These are phyloP conservation scores for Chionodraco myersi DNA, from an alignment of 2,113 vertebrate genomes.

Conservation along the genomic window DNA sequence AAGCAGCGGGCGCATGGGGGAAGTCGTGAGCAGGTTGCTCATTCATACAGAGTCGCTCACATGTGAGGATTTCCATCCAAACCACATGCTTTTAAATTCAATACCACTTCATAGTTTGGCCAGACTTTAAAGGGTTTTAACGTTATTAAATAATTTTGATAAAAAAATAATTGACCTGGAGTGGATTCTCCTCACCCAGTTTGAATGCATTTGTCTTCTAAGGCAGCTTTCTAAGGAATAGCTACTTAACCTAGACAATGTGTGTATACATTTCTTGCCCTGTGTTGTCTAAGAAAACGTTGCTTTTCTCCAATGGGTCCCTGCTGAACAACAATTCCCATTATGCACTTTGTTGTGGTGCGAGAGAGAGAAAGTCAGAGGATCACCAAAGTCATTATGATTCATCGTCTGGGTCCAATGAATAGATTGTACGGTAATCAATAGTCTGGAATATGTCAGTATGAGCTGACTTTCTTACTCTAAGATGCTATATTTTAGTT, in stretches of 20 bases:
- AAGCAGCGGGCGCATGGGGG: conserved; percentile 23
- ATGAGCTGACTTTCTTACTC: background rate
- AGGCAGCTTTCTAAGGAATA: too few relatives aligned
- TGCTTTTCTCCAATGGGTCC: too few relatives aligned
- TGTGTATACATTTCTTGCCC: too few relatives aligned
- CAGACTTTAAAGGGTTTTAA: background rate
- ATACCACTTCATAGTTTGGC: background rate
- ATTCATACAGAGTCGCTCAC: conserved; percentile 19
- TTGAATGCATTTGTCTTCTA: too few relatives aligned
- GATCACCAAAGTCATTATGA: background rate
- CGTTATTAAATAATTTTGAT: background rate
- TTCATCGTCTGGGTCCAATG: background rate
- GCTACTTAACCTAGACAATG: too few relatives aligned
- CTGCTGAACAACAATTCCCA: too few relatives aligned
- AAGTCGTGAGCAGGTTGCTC: conserved; percentile 28
- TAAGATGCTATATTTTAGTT: too few relatives aligned
- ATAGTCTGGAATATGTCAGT: background rate
- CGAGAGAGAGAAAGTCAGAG: background rate
- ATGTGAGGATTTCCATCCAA: background rate
- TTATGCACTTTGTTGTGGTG: too few relatives aligned
- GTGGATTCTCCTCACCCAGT: background rate
- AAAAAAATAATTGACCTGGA: background rate
- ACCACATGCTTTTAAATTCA: conserved; percentile 1
- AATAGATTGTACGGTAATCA: background rate
- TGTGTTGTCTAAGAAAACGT: too few relatives aligned